These are phyloP conservation scores for Aleiodes sp. DNA, from an alignment of 1,140 invertebrate species.

Conservation along the genomic window DNA sequence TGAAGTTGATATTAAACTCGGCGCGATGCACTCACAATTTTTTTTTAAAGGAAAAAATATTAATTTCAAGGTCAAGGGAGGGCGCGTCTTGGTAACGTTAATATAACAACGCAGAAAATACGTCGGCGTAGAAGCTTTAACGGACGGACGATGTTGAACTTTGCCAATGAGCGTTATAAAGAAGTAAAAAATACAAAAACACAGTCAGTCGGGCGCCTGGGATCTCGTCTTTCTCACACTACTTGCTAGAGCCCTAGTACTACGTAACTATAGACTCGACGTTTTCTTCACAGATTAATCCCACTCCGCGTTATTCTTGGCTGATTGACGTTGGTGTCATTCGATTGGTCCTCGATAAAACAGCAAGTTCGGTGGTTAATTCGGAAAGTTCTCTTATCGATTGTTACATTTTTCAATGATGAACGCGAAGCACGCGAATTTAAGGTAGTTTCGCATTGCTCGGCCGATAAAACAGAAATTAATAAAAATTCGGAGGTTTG, in stretches of 20 bases:
- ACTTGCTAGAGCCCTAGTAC: too few relatives aligned
- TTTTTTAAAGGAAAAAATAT: background rate
- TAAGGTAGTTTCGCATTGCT: background rate
- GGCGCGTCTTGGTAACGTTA: conserved; percentile 25
- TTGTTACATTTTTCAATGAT: background rate
- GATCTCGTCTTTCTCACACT: conserved; percentile 4
- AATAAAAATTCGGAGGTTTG: too few relatives aligned
- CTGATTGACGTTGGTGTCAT: too few relatives aligned
- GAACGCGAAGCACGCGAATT: background rate
- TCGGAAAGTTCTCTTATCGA: background rate
- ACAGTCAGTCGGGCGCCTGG: conserved; percentile 1
- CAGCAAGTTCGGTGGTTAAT: too few relatives aligned
- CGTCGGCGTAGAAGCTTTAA: background rate
- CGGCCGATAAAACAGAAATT: too few relatives aligned
- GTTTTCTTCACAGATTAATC: too few relatives aligned
- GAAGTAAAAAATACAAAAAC: conserved; percentile 23
- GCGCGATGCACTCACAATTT: background rate
- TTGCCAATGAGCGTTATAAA: conserved; percentile 19
- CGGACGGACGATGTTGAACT: conserved; percentile 14
- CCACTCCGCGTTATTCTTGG: too few relatives aligned
- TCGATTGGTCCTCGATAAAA: too few relatives aligned
- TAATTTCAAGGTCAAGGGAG: conserved; percentile 34
- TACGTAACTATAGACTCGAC: too few relatives aligned
- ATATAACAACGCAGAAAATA: conserved; percentile 19
- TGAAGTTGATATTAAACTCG: background rate